These are phyloP conservation scores for Pogonocherus hispidulus DNA, from an alignment of 2,888 invertebrate genomes.

Conservation along the genomic window DNA sequence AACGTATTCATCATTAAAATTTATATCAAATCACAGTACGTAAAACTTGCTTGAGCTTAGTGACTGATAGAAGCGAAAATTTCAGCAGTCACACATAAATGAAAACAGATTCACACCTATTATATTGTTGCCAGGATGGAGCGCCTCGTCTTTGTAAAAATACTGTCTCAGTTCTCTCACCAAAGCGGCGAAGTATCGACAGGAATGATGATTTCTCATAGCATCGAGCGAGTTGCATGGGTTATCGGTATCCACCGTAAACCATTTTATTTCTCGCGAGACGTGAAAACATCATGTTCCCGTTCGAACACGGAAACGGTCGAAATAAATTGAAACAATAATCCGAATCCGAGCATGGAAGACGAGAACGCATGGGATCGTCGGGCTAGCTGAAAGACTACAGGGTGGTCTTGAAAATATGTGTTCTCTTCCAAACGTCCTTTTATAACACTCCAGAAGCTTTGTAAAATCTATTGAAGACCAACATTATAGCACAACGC, in stretches of 20 bases:
- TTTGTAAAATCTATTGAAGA: too few species aligned
- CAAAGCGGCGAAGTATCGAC: neutral
- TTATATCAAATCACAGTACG: too few species aligned
- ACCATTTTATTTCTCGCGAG: conserved; percentile 14
- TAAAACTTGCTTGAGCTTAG: too few species aligned
- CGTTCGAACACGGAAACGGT: conserved; percentile 23
- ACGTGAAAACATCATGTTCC: conserved; percentile 21
- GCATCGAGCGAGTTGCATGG: neutral
- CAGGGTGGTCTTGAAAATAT: neutral
- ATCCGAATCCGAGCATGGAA: conserved; percentile 32
- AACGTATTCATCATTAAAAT: too few species aligned
- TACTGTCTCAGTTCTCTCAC: neutral
- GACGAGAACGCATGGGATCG: neutral
- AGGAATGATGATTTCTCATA: conserved; percentile 1
- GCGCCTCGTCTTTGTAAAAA: too few species aligned
- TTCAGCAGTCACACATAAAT: neutral
- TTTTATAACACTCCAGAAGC: too few species aligned
- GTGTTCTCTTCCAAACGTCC: too few species aligned
- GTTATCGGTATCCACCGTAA: conserved; percentile 7
- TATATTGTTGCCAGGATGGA: neutral
- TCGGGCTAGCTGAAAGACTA: neutral
- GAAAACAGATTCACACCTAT: neutral
- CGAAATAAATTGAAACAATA: conserved; percentile 38
- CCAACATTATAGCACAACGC: too few species aligned
- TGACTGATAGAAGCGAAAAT: too few species aligned